A percentile compares a stretch with the other conserved stretches of the same genome.
Conservation (phyloP, 2,888 invertebrate species). For the Oxytorus armatus region DNA sequence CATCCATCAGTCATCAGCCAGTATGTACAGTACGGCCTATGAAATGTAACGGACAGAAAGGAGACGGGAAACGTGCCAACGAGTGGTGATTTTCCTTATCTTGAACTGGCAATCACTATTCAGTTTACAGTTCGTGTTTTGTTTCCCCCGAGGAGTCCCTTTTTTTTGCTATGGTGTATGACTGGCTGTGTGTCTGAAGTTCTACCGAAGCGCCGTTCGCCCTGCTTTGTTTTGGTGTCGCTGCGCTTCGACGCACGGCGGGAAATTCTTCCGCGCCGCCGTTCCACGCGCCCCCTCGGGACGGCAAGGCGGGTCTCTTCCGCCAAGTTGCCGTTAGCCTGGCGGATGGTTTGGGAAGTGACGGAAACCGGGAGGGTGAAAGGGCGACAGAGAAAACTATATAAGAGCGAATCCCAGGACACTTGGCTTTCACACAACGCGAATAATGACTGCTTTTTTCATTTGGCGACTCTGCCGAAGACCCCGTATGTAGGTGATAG, state of each 20-base stretch:
- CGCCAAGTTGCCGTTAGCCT: conserved; percentile 29
- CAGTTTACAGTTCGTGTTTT: neutral
- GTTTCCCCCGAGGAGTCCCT: conserved; percentile 1
- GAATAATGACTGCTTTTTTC: conserved; percentile 73
- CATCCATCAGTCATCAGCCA: conserved; percentile 9
- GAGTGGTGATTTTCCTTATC: conserved; percentile 35
- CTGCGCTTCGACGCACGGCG: conserved; percentile 16
- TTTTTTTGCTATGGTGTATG: neutral
- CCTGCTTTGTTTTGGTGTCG: conserved; percentile 20
- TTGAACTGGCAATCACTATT: conserved; percentile 11
- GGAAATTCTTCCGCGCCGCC: conserved; percentile 10
- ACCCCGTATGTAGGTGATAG: conserved; percentile 28
- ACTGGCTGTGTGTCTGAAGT: neutral
- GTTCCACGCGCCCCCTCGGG: conserved; percentile 40
- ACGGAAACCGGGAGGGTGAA: conserved; percentile 52
- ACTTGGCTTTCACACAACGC: conserved; percentile 72
- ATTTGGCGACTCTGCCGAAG: conserved; percentile 64
- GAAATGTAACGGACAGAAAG: neutral
- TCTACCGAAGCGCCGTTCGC: conserved; percentile 10
- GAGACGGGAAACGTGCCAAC: conserved; percentile 52
- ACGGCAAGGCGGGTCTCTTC: conserved; percentile 29
- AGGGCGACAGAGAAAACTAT: conserved; percentile 49
- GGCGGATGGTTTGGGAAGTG: conserved; percentile 17
- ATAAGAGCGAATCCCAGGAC: conserved; percentile 71
- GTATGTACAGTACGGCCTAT: neutral